Conservation (phyloP, 1,140 invertebrate species). For the Eriocheir sinensis region DNA sequence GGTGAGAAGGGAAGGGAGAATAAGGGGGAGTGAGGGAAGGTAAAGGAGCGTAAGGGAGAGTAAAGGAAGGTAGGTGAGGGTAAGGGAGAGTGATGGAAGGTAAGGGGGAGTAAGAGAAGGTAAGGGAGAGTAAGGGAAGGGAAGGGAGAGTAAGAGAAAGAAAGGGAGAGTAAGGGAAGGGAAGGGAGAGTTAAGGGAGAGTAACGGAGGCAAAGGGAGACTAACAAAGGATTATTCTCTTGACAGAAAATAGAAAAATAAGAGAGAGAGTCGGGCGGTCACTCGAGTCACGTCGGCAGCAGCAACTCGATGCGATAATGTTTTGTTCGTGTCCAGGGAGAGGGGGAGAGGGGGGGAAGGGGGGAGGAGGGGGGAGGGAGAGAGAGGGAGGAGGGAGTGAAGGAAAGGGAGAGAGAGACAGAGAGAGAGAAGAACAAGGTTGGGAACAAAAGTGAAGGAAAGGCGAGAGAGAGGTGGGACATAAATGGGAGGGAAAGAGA, state of each 20-base stretch:
- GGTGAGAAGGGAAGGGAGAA: too few species aligned
- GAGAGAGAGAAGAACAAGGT: constrained; percentile 5
- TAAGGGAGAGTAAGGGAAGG: background rate
- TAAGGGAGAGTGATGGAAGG: background rate
- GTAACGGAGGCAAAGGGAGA: background rate
- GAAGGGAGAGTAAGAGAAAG: background rate
- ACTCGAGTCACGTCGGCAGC: constrained; percentile 48
- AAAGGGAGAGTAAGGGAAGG: background rate
- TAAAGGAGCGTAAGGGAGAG: background rate
- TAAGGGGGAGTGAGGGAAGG: too few species aligned
- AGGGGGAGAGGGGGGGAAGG: background rate
- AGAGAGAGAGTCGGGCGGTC: constrained; percentile 35
- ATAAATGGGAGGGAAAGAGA: background rate
- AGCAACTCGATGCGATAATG: constrained; percentile 47
- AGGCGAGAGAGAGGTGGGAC: background rate
- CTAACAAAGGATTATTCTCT: background rate
- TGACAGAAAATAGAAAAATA: constrained; percentile 54
- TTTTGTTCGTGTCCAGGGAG: constrained; percentile 27
- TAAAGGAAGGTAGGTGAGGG: background rate
- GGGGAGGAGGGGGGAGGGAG: background rate
- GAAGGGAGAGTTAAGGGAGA: background rate
- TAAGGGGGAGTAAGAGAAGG: background rate
- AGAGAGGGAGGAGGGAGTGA: background rate
- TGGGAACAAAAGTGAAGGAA: background rate
- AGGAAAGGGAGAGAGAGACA: background rate